phyloP scores from a whole-genome alignment of 2,113 vertebrate genomes.

The Podilymbus podiceps region DNA sequence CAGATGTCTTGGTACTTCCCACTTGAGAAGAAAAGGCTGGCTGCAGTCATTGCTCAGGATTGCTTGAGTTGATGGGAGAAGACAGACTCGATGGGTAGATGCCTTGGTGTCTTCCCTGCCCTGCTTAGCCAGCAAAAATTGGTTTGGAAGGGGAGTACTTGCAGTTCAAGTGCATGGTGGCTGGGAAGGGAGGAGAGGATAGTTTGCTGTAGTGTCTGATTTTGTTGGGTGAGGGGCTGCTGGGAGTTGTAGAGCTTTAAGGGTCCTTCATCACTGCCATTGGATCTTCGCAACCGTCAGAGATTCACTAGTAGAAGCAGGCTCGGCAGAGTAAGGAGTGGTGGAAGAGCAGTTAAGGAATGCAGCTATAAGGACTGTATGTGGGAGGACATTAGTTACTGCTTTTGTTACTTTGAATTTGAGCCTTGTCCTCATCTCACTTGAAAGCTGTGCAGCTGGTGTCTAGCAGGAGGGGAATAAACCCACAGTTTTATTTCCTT shows the following conservation, averaged over 20 bases:
- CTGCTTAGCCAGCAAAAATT: background rate
- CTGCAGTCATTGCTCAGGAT: background rate
- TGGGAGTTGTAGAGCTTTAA: background rate
- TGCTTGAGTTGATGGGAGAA: background rate
- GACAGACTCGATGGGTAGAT: background rate
- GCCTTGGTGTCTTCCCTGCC: background rate
- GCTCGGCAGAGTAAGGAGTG: background rate
- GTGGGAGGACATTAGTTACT: background rate
- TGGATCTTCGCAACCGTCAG: background rate
- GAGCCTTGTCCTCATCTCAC: background rate
- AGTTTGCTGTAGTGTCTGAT: background rate
- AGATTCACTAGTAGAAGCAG: background rate
- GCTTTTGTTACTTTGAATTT: conserved; percentile 17
- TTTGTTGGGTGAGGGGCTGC: background rate
- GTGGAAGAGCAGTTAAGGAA: background rate
- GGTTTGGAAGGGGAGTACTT: background rate
- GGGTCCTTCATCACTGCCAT: background rate
- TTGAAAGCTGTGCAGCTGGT: background rate
- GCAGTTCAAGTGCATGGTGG: background rate
- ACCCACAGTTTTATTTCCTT: background rate
- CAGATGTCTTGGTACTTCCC: background rate
- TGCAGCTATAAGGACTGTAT: background rate
- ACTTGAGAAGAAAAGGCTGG: background rate
- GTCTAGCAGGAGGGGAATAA: background rate
- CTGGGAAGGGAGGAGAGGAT: background rate